Base-by-base conservation (phyloP, 2,113 vertebrate species). In the Pogonocichla stellata region DNA sequence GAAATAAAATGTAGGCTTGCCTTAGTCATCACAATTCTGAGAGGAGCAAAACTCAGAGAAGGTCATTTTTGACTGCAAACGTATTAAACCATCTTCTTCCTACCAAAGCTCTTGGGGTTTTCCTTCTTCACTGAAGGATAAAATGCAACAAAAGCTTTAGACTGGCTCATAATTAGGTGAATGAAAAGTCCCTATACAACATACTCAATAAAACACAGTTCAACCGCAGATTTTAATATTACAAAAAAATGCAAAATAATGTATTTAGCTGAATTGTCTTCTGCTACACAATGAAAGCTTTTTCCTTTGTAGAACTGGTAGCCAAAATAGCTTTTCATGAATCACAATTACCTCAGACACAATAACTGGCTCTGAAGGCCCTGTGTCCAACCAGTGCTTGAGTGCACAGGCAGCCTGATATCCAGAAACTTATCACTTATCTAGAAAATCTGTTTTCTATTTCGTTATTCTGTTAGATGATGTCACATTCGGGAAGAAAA, bases 181-280 rank as follows among this genome's bases (percentile, higher is more conserved):
- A 84, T 72, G 40, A 70, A 73, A 42, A 65, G 36, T 25, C 12
- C 11, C 2, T 16, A 8, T 38, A 16, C 73, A 23, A 13, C 18
- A 26, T 38, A 48, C 18, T 67, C 0, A 0, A 58, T 33, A 38
- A 4, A 83, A 12, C 13, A 54, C 12, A 42, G n/a, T 72, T 71
- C 34, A 54, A 3, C 14, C 48, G 25, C 6, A 69, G 36, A 22
- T 42, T 80, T 80, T 33, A 31, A 7, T 29, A 15, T 23, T 36
- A 90, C 28, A 61, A 34, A 69, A 82, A 47, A 19, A 8, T 1
- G 1, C 6, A 69, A 38, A 65, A 69, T 31, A 2, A 34, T 38
- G 2, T 50, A 42, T 47, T 80, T 83, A 60, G 10, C 25, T 80
- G 12, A 80, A 60, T 43, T 78, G 4, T 8, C 40, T 92, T 18